Percentiles rank a stretch among this genome's conserved stretches.
Conservation (phyloP, 1,140 invertebrate species). For the Aricia agestis region DNA sequence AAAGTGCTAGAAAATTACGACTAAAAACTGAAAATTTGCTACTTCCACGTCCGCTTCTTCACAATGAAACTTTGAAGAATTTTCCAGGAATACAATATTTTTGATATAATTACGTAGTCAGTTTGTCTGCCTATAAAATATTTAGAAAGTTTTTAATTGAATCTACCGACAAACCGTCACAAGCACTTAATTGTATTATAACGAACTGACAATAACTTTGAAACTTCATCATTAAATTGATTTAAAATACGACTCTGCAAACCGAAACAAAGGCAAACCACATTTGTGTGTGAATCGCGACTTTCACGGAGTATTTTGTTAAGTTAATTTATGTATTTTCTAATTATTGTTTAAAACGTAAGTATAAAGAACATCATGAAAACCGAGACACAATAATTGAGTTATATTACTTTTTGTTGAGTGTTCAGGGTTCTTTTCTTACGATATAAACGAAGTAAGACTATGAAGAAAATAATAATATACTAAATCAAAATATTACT, state of each 20-base stretch:
- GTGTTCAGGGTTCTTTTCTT: no score
- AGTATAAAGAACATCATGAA: no score
- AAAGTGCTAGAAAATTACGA: no score
- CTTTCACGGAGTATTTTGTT: slow-evolving; percentile 14
- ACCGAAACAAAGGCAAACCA: slow-evolving; percentile 23
- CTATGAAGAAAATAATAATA: no score
- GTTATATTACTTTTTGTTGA: no score
- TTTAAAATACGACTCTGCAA: slow-evolving; percentile 45
- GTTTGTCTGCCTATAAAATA: slow-evolving; percentile 45
- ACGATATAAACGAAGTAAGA: no score
- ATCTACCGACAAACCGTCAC: slow-evolving; percentile 50
- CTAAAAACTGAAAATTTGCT: no score
- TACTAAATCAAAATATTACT: no score
- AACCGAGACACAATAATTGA: no score
- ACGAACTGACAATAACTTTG: slow-evolving; percentile 55
- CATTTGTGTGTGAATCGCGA: slow-evolving; percentile 22
- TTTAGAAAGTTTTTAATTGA: slow-evolving; percentile 57
- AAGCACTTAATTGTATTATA: slow-evolving; percentile 61
- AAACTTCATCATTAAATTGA: slow-evolving; percentile 60
- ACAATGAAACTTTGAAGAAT: not conserved
- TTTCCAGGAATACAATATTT: slow-evolving; percentile 9
- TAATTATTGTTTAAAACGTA: no score
- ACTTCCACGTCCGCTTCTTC: not conserved
- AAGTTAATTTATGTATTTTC: no score
- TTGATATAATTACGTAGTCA: slow-evolving; percentile 29